Evolutionary conservation across 2,113 vertebrate genomes (phyloP), one percentile per base, ranked within the genome.

Genomic region (Anarrhichthys ocellatus): DNA sequence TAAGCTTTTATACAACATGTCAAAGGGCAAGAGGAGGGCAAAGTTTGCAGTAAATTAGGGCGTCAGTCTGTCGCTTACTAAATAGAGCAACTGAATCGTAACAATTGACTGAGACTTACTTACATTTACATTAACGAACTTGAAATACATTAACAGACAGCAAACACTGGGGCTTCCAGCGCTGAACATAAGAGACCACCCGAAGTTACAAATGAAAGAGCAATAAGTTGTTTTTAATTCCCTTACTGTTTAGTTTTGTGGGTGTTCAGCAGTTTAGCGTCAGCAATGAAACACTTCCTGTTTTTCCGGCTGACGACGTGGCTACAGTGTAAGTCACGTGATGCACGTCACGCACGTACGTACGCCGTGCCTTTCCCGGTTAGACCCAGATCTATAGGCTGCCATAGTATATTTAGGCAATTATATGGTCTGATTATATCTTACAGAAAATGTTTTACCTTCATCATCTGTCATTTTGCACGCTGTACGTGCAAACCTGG

Each of bases 191-290:
- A 66, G 15, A 11, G 1, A 22, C 14, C 29, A 71, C 20, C 8
- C 9, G 4, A 15, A n/a, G 22, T 14, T 4, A 15, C 4, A 10
- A 11, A 3, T 14, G 7, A 50, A 27, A 46, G 6, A 2, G 5
- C 0, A 6, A 6, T 4, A 0, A 20, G 0, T 22, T 13, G 18
- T 34, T 20, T 40, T 68, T 9, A 50, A 70, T 61, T 24, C 17
- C 88, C 90, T 84, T 89, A 89, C 88, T 82, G 38, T 36, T 34
- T 40, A 72, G 17, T 72, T 75, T 76, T 50, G 9, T 14, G 32
- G 9, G 7, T 42, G 9, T n/a, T 9, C 1, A 22, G n/a, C 3
- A 32, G 3, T 13, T 17, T 5, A 44, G 7, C 3, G 32, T 1
- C 48, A 7, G 34, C 14, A 48, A 13, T 63, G 14, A 42, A 27